Conservation (phyloP, 1,140 invertebrate genomes). For the Polypedilum vanderplanki region DNA sequence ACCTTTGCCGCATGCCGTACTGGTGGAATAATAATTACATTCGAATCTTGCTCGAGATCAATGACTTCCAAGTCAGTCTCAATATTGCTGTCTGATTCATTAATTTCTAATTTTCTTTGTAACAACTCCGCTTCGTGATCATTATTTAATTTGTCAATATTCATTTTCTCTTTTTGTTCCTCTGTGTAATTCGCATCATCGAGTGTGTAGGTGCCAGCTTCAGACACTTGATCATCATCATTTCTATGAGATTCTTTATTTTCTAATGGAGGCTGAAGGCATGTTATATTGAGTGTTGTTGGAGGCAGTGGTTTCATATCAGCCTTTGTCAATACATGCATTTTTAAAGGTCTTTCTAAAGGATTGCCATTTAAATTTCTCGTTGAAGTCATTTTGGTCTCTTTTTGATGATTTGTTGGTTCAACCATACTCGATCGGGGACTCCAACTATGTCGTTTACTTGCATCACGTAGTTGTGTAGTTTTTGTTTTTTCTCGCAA, state of each 20-base stretch:
- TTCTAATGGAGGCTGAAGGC: slow-evolving; percentile 38
- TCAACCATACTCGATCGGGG: slow-evolving; percentile 37
- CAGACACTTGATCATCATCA: slow-evolving; percentile 53
- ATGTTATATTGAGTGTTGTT: slow-evolving; percentile 7
- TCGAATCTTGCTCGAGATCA: not conserved
- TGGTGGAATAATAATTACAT: not conserved
- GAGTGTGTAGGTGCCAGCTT: slow-evolving; percentile 82
- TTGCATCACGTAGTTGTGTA: slow-evolving; percentile 38
- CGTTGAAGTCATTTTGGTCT: not conserved
- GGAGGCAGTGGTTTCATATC: slow-evolving; percentile 14
- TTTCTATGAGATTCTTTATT: slow-evolving; percentile 36
- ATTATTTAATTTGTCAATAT: slow-evolving; percentile 71
- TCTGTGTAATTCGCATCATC: slow-evolving; percentile 76
- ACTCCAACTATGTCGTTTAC: slow-evolving; percentile 43
- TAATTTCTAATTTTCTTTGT: not conserved
- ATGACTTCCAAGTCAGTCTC: slow-evolving; percentile 21
- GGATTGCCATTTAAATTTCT: not conserved
- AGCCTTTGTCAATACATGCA: slow-evolving; percentile 30
- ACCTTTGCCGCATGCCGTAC: not conserved
- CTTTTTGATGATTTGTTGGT: slow-evolving; percentile 11
- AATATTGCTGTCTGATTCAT: slow-evolving; percentile 25
- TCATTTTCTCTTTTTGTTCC: slow-evolving; percentile 76
- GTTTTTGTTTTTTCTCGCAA: slow-evolving; percentile 38
- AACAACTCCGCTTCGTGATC: not conserved
- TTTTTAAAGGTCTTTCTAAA: not conserved